These are phyloP conservation scores for Penaeus chinensis DNA, from an alignment of 1,140 invertebrate species.

Conservation along the genomic window DNA sequence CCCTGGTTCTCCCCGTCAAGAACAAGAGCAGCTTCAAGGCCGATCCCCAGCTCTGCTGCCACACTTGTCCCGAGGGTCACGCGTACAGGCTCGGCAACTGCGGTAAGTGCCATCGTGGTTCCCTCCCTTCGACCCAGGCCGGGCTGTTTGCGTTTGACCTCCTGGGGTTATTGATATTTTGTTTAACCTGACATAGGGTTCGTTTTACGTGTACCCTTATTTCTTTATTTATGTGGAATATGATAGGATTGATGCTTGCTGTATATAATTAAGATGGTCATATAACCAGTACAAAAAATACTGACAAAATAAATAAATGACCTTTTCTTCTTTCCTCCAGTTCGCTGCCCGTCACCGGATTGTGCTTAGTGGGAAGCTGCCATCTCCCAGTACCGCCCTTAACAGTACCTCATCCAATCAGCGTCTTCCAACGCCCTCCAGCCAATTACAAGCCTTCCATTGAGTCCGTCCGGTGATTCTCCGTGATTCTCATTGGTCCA, in stretches of 20 bases:
- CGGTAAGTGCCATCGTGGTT: conserved; percentile 50
- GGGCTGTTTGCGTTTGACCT: neutral
- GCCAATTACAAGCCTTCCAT: too few relatives aligned
- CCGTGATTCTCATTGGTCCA: too few relatives aligned
- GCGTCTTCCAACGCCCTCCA: conserved; percentile 16
- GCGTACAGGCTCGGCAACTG: conserved; percentile 64
- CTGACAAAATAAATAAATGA: neutral
- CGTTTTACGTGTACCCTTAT: neutral
- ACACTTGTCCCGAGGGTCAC: conserved; percentile 64
- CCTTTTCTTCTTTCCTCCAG: conserved; percentile 21
- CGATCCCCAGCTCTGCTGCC: conserved; percentile 63
- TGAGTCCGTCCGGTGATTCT: too few relatives aligned
- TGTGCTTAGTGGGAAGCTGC: conserved; percentile 27
- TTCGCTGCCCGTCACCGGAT: conserved; percentile 50
- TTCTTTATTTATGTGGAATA: neutral
- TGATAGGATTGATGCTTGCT: too few relatives aligned
- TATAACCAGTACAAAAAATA: neutral
- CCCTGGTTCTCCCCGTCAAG: conserved; percentile 62
- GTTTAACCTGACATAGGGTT: neutral
- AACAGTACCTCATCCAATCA: conserved; percentile 57
- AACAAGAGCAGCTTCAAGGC: conserved; percentile 60
- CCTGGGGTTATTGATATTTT: neutral
- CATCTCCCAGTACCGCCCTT: neutral
- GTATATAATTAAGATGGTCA: too few relatives aligned
- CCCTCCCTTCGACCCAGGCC: neutral